Evolutionary conservation across 1,140 invertebrate species (phyloP), one percentile per base, ranked within the genome.

Genomic region (Apolygus lucorum): DNA sequence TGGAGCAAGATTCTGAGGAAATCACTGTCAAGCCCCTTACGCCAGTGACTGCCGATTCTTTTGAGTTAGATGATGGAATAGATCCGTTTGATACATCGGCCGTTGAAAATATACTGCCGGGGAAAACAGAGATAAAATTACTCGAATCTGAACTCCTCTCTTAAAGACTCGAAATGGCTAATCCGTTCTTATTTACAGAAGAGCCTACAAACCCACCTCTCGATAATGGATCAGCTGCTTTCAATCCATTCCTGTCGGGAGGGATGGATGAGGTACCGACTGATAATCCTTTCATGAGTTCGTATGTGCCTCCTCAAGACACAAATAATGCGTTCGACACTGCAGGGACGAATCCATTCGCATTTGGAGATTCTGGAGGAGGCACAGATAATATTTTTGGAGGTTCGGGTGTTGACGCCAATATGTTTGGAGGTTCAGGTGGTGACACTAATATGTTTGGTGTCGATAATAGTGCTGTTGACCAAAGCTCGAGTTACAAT

Each of bases 11-110:
- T 42, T 69, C 62, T 27, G 73, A 75, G 24, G 65, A 72, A 2
- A 62, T 72, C 1, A 42, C 74, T n/a, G 68, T 73, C 11, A 77
- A 78, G 70, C 75, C 76, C 52, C 73, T 78, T 24, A 78, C 77
- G 52, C 77, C 77, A 8, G 68, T 72, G 27, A 72, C 68, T 1
- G 66, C 70, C 1, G 68, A 49, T n/a, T 66, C 70, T 13, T 69
- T 73, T 21, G 78, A 82, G 34, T 71, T 76, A 17, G 82, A 84
- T 28, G 81, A 82, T 22, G 81, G 85, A 67, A 78, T 84, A 65
- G 90, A 93, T 80, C 90, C 91, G 0, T 93, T 93, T 76, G 90
- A 93, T 76, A 93, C 91, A 0, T 91, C 89, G 1, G 88, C 88
- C 74, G 88, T 89, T 14, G 81, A 81, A 22, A 84, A 87, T 72